phyloP scores from a whole-genome alignment of 2,113 vertebrate genomes.

The Cololabis saira region DNA sequence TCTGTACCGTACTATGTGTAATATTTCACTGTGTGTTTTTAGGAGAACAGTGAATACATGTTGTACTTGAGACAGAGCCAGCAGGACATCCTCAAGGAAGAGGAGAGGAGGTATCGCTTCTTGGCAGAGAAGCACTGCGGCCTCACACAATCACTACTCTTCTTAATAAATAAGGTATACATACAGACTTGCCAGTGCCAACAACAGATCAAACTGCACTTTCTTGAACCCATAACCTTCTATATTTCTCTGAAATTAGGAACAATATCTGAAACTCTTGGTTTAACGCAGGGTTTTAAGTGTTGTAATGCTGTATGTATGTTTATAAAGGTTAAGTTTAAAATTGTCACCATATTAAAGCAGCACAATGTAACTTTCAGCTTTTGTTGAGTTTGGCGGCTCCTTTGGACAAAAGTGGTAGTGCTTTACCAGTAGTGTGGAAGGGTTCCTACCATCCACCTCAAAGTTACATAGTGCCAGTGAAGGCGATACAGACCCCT shows the following conservation, averaged over 20 bases:
- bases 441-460: too few species aligned
- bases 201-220: not conserved
- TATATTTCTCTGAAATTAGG: too few species aligned
- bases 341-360: too few species aligned
- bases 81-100: slow-evolving; percentile 90
- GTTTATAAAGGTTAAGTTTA: too few species aligned
- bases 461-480: too few species aligned
- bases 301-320: not conserved
- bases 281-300: not conserved
- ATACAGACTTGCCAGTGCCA: not conserved
- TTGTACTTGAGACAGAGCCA: slow-evolving; percentile 89
- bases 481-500: too few species aligned
- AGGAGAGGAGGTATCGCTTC: slow-evolving; percentile 95
- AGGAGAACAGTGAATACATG: slow-evolving; percentile 86
- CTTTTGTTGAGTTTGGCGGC: too few species aligned
- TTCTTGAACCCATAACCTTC: too few species aligned
- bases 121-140: slow-evolving; percentile 93
- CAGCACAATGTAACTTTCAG: too few species aligned
- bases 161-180: slow-evolving; percentile 82
- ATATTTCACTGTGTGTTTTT: slow-evolving; percentile 1
- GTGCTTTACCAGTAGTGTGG: too few species aligned
- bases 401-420: too few species aligned
- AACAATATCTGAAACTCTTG: not conserved
- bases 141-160: slow-evolving; percentile 82
- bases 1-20: not conserved